Evolutionary conservation across 1,140 invertebrate species (phyloP).

Genomic region (Helicoverpa armigera): DNA sequence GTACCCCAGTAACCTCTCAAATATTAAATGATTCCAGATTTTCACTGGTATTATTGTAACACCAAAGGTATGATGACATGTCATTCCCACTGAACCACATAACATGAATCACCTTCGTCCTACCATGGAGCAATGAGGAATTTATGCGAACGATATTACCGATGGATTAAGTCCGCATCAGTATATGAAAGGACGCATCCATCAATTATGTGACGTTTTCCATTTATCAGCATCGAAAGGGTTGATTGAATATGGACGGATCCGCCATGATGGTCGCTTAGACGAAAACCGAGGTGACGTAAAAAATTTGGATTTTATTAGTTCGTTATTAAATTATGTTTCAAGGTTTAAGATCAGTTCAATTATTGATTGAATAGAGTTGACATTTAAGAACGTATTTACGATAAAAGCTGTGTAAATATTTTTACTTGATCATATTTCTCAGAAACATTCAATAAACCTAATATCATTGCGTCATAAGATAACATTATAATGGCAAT

Average conservation of each 20-base stretch:
- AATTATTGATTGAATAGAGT: too few species aligned
- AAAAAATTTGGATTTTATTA: conserved; percentile 42
- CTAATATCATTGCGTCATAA: conserved; percentile 12
- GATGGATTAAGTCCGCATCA: conserved; percentile 38
- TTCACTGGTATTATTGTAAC: too few species aligned
- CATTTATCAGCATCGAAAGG: conserved; percentile 76
- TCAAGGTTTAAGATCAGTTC: not conserved
- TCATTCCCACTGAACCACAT: not conserved
- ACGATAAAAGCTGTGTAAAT: not conserved
- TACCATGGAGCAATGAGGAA: conserved; percentile 2
- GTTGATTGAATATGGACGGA: conserved; percentile 72
- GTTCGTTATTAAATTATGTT: conserved; percentile 1
- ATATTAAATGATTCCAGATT: too few species aligned
- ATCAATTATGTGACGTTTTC: conserved; percentile 67
- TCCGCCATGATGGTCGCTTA: conserved; percentile 50
- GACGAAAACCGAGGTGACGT: conserved; percentile 36
- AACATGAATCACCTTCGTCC: not conserved
- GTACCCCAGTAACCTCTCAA: too few species aligned
- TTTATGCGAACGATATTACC: conserved; percentile 27
- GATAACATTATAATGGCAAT: conserved; percentile 39
- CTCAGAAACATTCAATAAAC: conserved; percentile 11
- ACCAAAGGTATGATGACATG: not conserved
- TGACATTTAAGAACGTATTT: too few species aligned
- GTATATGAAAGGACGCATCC: conserved; percentile 60
- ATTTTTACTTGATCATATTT: conserved; percentile 5